Evolutionary conservation across 2,888 invertebrate species (phyloP).

Genomic region (Phania funesta): DNA sequence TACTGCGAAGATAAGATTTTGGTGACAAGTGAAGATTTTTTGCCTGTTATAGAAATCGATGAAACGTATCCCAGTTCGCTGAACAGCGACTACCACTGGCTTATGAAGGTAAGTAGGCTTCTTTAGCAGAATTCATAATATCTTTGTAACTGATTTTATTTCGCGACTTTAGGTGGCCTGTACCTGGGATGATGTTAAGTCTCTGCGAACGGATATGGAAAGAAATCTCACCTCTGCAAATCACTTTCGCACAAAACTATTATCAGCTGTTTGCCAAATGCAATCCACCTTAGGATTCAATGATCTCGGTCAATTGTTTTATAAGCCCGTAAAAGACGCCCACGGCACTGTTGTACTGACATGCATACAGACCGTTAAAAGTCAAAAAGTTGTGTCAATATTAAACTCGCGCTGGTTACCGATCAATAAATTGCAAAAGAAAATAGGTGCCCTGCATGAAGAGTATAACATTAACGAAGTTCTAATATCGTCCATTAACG

Average conservation of each 20-base stretch:
- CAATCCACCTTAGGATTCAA: slow-evolving; percentile 94
- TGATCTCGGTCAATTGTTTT: slow-evolving; percentile 96
- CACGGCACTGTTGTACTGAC: slow-evolving; percentile 95
- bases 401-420: slow-evolving; percentile 96
- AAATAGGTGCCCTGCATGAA: slow-evolving; percentile 87
- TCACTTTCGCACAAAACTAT: slow-evolving; percentile 94
- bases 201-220: slow-evolving; percentile 95
- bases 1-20: slow-evolving; percentile 97
- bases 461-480: slow-evolving; percentile 90
- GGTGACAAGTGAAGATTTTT: slow-evolving; percentile 97
- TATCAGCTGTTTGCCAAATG: slow-evolving; percentile 96
- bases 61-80: slow-evolving; percentile 96
- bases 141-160: neutral
- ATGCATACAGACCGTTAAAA: slow-evolving; percentile 86
- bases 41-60: slow-evolving; percentile 98
- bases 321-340: slow-evolving; percentile 92
- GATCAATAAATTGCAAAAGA: slow-evolving; percentile 90
- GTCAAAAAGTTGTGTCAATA: slow-evolving; percentile 91
- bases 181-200: slow-evolving; percentile 97
- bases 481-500: slow-evolving; percentile 92
- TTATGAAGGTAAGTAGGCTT: slow-evolving; percentile 88
- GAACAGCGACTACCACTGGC: slow-evolving; percentile 97
- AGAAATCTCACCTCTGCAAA: slow-evolving; percentile 94
- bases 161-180: slow-evolving; percentile 87
- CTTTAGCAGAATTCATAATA: neutral